These are phyloP conservation scores for Steinernema khuongi DNA, from an alignment of 1,140 invertebrate species.

Conservation along the genomic window DNA sequence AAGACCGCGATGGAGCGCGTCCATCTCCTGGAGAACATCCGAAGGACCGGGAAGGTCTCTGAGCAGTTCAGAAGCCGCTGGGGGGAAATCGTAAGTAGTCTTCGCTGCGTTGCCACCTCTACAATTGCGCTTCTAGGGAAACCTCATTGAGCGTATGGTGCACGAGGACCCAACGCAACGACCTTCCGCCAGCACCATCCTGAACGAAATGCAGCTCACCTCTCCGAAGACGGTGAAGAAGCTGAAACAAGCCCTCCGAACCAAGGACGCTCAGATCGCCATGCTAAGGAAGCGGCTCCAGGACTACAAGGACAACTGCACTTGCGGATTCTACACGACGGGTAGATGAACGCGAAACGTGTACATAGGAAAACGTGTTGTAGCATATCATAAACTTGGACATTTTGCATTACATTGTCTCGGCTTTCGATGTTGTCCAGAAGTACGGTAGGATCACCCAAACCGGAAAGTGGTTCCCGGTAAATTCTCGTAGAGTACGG, in stretches of 20 bases:
- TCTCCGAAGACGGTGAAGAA: not conserved
- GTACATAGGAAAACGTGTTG: too few species aligned
- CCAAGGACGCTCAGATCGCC: not conserved
- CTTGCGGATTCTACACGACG: not conserved
- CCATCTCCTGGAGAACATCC: not conserved
- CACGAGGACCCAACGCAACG: not conserved
- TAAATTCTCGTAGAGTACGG: too few species aligned
- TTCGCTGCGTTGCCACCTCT: not conserved
- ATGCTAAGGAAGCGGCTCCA: not conserved
- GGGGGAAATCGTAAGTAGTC: not conserved
- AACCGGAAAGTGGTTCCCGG: too few species aligned
- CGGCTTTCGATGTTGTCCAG: too few species aligned
- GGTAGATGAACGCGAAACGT: not conserved
- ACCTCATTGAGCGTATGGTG: not conserved
- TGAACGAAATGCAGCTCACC: not conserved
- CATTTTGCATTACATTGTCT: too few species aligned
- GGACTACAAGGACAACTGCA: not conserved
- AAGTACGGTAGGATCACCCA: too few species aligned
- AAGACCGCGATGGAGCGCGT: not conserved
- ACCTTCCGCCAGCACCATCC: not conserved
- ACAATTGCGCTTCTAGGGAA: not conserved
- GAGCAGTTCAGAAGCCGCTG: not conserved
- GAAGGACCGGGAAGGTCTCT: not conserved
- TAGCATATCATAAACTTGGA: too few species aligned
- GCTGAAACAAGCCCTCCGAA: not conserved